phyloP scores from a whole-genome alignment of 2,797 vertebrate species.

The Melanotaenia boesemani region DNA sequence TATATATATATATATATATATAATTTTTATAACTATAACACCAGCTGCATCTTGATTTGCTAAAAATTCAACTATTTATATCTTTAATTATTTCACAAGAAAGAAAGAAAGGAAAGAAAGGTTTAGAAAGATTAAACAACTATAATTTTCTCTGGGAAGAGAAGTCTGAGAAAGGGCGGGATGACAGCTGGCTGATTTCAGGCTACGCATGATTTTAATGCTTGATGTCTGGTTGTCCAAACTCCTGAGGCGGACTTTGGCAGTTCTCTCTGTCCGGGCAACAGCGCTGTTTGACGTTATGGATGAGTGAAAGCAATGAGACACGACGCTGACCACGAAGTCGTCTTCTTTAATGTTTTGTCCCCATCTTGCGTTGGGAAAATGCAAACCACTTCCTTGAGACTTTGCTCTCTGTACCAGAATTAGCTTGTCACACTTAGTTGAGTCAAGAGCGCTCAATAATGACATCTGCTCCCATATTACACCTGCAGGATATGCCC shows the following conservation, averaged over 20 bases:
- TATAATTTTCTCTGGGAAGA: conserved; percentile 58
- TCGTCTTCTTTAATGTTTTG: conserved; percentile 35
- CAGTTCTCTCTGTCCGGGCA: conserved; percentile 26
- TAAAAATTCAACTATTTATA: too few species aligned
- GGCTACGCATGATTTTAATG: conserved; percentile 79
- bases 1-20: too few species aligned
- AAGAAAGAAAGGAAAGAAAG: too few species aligned
- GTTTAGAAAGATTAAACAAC: too few species aligned
- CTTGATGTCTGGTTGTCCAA: conserved; percentile 74
- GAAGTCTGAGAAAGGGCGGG: conserved; percentile 71
- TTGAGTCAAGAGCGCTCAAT: not conserved
- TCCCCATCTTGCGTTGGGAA: conserved; percentile 67
- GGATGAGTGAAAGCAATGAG: not conserved
- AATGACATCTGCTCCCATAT: not conserved
- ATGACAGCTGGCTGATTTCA: conserved; percentile 81
- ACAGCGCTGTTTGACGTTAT: conserved; percentile 8
- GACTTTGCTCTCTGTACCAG: conserved; percentile 7
- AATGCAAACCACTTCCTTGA: not conserved
- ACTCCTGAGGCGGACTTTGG: conserved; percentile 61
- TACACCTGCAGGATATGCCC: accelerated
- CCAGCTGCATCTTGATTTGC: too few species aligned
- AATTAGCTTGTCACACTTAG: conserved; percentile 4
- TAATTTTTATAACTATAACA: too few species aligned
- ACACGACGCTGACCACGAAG: not conserved
- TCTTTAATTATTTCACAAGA: too few species aligned